Conservation (phyloP, 1,140 invertebrate species). For the Ericerus pela region DNA sequence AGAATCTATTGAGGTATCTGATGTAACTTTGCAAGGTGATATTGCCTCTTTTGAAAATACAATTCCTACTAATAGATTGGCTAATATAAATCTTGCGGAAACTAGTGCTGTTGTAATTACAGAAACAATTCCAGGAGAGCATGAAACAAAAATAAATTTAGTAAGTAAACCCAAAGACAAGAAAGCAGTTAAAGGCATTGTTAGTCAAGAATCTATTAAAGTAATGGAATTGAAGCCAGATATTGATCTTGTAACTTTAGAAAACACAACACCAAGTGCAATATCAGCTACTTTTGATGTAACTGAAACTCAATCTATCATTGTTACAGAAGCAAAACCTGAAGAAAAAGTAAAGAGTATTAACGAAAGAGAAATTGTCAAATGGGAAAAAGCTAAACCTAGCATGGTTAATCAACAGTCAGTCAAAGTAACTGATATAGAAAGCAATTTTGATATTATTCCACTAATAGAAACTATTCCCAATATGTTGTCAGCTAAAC, state of each 20-base stretch:
- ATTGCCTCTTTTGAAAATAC: slow-evolving; percentile 26
- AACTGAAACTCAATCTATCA: slow-evolving; percentile 33
- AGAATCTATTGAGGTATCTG: slow-evolving; percentile 17
- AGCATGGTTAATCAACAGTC: slow-evolving; percentile 21
- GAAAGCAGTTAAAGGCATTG: slow-evolving; percentile 17
- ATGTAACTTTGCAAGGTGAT: slow-evolving; percentile 20
- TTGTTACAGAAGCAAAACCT: slow-evolving; percentile 33
- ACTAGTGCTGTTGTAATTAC: slow-evolving; percentile 34
- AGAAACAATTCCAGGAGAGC: slow-evolving; percentile 33
- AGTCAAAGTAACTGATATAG: slow-evolving; percentile 18
- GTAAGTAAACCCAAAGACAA: slow-evolving; percentile 23
- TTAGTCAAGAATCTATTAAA: slow-evolving; percentile 20
- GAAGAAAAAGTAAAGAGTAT: slow-evolving; percentile 30
- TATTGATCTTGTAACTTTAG: slow-evolving; percentile 25
- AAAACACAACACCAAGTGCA: slow-evolving; percentile 16
- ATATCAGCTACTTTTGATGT: slow-evolving; percentile 25
- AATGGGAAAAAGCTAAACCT: slow-evolving; percentile 17
- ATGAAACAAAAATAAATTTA: slow-evolving; percentile 24
- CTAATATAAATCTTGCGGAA: slow-evolving; percentile 30
- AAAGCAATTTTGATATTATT: slow-evolving; percentile 22
- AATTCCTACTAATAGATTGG: neutral
- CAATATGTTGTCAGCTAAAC: too few species aligned
- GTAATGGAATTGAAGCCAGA: slow-evolving; percentile 20
- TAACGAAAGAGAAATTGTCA: slow-evolving; percentile 24
- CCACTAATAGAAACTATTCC: slow-evolving; percentile 23